Percentiles rank a stretch among this genome's conserved stretches.
These are phyloP conservation scores for Gadus macrocephalus DNA, from an alignment of 2,113 vertebrate species.

Conservation along the genomic window DNA sequence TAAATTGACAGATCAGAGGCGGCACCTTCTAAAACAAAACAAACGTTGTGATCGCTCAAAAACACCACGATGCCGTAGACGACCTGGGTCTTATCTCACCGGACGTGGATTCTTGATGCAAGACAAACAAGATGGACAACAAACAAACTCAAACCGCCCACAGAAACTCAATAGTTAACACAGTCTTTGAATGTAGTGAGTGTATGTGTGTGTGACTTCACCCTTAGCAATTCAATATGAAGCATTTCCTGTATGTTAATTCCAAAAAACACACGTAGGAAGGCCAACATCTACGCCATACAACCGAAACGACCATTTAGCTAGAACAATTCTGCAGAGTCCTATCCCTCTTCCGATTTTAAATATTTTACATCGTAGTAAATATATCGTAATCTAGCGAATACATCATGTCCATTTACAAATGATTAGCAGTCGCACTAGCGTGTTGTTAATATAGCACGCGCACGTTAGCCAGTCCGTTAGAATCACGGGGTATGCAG, in stretches of 20 bases:
- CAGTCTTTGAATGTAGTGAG: constrained; percentile 3
- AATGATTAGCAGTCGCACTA: constrained; percentile 56
- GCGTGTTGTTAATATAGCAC: constrained; percentile 59
- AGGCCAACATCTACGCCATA: constrained; percentile 37
- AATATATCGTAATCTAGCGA: constrained; percentile 59
- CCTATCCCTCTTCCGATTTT: constrained; percentile 20
- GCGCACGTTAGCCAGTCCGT: constrained; percentile 47
- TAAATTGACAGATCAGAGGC: constrained; percentile 31
- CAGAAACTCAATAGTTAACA: constrained; percentile 50
- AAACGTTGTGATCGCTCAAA: constrained; percentile 27
- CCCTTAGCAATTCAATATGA: constrained; percentile 32
- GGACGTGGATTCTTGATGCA: constrained; percentile 74
- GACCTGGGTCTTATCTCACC: constrained; percentile 2
- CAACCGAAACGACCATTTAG: constrained; percentile 17
- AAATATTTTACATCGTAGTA: constrained; percentile 20
- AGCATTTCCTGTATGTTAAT: constrained; percentile 17
- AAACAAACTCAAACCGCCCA: constrained; percentile 56
- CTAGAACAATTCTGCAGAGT: constrained; percentile 32
- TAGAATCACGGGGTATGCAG: constrained; percentile 50
- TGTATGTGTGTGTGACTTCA: constrained; percentile 22
- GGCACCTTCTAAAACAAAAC: constrained; percentile 15
- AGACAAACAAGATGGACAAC: constrained; percentile 61
- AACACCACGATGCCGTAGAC: constrained; percentile 18
- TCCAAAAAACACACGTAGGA: constrained; percentile 12
- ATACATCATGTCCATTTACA: constrained; percentile 63